Evolutionary conservation across 2,113 vertebrate species (phyloP).

Genomic region (Mola mola): DNA sequence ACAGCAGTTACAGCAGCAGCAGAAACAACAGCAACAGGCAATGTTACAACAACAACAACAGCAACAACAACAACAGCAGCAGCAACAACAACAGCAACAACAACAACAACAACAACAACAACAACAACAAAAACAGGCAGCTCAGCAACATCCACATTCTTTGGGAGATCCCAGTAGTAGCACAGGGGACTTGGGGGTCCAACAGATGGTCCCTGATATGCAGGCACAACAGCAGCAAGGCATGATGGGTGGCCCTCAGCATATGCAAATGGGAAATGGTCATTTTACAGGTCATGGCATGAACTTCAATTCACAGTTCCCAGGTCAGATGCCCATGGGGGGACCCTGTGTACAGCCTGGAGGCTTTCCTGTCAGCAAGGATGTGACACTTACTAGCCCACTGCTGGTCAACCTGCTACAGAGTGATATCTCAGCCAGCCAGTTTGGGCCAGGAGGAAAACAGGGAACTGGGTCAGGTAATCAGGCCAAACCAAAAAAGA

Average conservation of each 20-base stretch:
- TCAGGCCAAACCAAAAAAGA: slow-evolving; percentile 95
- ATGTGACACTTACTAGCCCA: slow-evolving; percentile 95
- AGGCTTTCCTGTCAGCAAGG: slow-evolving; percentile 93
- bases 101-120: slow-evolving; percentile 76
- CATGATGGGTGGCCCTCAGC: slow-evolving; percentile 89
- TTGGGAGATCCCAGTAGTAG: slow-evolving; percentile 84
- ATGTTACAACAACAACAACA: slow-evolving; percentile 74
- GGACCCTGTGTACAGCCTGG: slow-evolving; percentile 88
- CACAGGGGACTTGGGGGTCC: slow-evolving; percentile 84
- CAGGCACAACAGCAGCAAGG: slow-evolving; percentile 87
- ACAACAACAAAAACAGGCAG: slow-evolving; percentile 81
- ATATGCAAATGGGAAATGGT: slow-evolving; percentile 94
- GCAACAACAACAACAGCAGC: slow-evolving; percentile 83
- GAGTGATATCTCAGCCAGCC: slow-evolving; percentile 96
- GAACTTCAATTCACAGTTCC: slow-evolving; percentile 87
- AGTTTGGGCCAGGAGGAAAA: slow-evolving; percentile 96
- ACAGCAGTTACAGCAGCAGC: slow-evolving; percentile 77
- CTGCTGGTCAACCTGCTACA: slow-evolving; percentile 96
- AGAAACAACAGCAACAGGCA: slow-evolving; percentile 82
- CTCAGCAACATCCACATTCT: slow-evolving; percentile 84
- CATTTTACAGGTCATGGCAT: slow-evolving; percentile 93
- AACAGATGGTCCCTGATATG: slow-evolving; percentile 93
- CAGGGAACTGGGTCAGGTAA: slow-evolving; percentile 84
- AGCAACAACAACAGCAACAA: slow-evolving; percentile 79
- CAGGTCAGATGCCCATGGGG: slow-evolving; percentile 88